Evolutionary conservation across 1,140 invertebrate species (phyloP), one percentile per base, ranked within the genome.

Genomic region (Bombus haemorrhoidalis): DNA sequence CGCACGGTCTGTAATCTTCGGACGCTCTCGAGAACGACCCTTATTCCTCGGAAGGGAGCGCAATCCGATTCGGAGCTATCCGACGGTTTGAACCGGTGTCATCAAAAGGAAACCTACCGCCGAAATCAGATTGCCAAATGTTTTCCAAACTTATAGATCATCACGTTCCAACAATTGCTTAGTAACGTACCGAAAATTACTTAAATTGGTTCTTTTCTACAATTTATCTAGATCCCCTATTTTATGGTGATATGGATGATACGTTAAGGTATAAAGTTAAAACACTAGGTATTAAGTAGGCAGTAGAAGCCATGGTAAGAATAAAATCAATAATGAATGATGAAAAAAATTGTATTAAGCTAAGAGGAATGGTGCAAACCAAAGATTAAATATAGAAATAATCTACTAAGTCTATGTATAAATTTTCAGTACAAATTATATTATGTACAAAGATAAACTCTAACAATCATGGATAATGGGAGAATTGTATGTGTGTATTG

Each of bases 1-100:
- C 84, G 39, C 77, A 78, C 82, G 69, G 47, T 78, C 47, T 57
- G 77, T 73, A 87, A 81, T 83, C 73, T 85, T 90, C 77, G 59
- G 76, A 77, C 82, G 73, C 81, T 71, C 68, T 82, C 47, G 59
- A 71, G 66, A 41, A 25, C 75, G 39, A 82, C 39, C 75, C 41
- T 83, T 77, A 68, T 69, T 86, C 41, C 68, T 47, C 32, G 34
- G 66, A 83, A 75, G 64, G 62, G 81, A 59, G 83, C 39, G 83
- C 77, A 41, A 85, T 72, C 39, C 28, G 71, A 68, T 73, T 69
- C 77, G 59, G 59, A 81, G 13, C 43, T 57, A 68, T 68, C 72
- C 79, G 84, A 86, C 79, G 84, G 69, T 41, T 57, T 66, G n/a
- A 59, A 47, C 43, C 41, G 47, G 47, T 77, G 34, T 79, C 68